Conservation (phyloP, 2,113 vertebrate species). For the Mugil cephalus region DNA sequence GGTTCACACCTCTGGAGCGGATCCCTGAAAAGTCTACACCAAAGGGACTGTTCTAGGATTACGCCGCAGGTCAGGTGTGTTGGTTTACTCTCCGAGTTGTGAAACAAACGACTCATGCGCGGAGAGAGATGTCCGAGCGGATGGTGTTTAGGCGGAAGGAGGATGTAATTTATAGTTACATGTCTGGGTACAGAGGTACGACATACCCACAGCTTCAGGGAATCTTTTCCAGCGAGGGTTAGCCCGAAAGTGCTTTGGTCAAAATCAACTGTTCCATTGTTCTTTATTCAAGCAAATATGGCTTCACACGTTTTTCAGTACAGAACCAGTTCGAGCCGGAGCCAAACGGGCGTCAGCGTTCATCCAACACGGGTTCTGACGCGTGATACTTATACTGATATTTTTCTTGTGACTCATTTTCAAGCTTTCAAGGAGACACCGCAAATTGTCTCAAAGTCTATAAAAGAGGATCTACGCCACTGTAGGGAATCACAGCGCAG, state of each 20-base stretch:
- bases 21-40: too few species aligned
- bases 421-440: conserved; percentile 4
- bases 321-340: not conserved
- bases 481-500: conserved; percentile 1
- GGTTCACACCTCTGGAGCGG: too few species aligned
- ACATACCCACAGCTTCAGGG: too few species aligned
- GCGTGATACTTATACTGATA: not conserved
- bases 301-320: not conserved
- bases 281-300: not conserved
- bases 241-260: too few species aligned
- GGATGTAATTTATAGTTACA: too few species aligned
- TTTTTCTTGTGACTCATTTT: not conserved
- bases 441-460: not conserved
- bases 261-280: not conserved
- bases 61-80: too few species aligned
- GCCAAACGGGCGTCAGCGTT: not conserved
- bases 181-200: too few species aligned
- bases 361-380: not conserved
- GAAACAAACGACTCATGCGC: too few species aligned
- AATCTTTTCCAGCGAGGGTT: not conserved
- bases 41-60: too few species aligned
- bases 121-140: too few species aligned
- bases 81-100: too few species aligned
- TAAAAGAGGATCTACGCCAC: conserved; percentile 8
- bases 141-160: too few species aligned